Conservation (phyloP, 2,797 vertebrate genomes). For the Triplophysa yarkandensis region DNA sequence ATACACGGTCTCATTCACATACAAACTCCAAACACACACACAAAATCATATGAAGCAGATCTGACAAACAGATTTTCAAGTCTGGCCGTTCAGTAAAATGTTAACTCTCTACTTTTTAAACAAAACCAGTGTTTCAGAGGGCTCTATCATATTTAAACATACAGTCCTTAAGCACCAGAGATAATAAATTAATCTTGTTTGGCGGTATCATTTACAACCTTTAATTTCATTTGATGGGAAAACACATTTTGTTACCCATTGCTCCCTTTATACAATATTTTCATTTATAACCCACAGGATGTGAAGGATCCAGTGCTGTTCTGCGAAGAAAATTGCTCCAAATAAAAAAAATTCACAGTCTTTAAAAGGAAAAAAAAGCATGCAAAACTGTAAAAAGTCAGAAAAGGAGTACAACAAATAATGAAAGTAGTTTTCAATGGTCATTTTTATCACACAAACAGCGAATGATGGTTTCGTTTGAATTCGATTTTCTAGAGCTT, state of each 20-base stretch:
- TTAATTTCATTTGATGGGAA: neutral
- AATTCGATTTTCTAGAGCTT: neutral
- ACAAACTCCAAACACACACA: constrained; percentile 15
- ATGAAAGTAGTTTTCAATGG: constrained; percentile 27
- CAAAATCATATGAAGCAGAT: constrained; percentile 22
- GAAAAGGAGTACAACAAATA: constrained; percentile 66
- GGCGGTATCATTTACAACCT: constrained; percentile 9
- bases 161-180: constrained; percentile 27
- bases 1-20: constrained; percentile 20
- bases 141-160: constrained; percentile 10
- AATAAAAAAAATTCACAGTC: constrained; percentile 67
- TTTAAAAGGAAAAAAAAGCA: constrained; percentile 69
- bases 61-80: neutral
- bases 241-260: neutral
- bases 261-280: constrained; percentile 42
- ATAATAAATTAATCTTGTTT: constrained; percentile 28
- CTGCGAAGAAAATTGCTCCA: constrained; percentile 52
- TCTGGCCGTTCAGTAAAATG: constrained; percentile 1
- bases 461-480: neutral
- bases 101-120: constrained; percentile 5
- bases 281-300: constrained; percentile 70
- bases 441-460: constrained; percentile 3
- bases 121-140: constrained; percentile 20
- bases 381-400: constrained; percentile 70
- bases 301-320: constrained; percentile 65